Evolutionary conservation across 2,797 vertebrate species (phyloP), one percentile per base, ranked within the genome.

Genomic region (Gallinago stenura): DNA sequence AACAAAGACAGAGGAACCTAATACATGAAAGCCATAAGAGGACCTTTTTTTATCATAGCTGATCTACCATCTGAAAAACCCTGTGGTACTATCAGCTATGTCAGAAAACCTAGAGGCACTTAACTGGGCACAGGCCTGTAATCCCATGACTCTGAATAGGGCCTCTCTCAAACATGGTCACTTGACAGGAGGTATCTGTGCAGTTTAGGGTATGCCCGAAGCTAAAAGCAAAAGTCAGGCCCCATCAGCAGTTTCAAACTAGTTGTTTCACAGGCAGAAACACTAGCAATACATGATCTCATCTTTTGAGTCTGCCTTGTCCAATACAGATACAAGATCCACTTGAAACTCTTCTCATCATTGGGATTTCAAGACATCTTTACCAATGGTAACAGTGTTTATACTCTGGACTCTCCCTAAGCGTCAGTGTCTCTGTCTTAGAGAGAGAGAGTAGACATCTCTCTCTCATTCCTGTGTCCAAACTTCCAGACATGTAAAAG

Each of bases 111-210:
- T 57, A 65, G 35, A 76, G 87, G 35, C 20, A 43, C 16, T 61
- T 45, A 69, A 69, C 9, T 48, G 28, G 11, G 12, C 30, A 66
- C 54, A 93, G 69, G 15, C 12, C 22, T 85, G 15, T 4, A 19
- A 39, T 83, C 81, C 43, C 82, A 26, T 92, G 91, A 89, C 76
- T 64, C 62, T 96, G 89, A 95, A 93, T 70, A 76, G 66, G 14
- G 50, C 43, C 78, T 87, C 93, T 97, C 75, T 93, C 58, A 82
- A 76, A 61, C 7, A 8, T 4, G 21, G 46, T 96, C 95, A 94
- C 78, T 84, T 95, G 95, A 95, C 77, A 80, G 37, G 68, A 93
- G 33, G 11, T 33, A 65, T 83, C 68, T 76, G 28, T 14, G 46
- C 25, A 65, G 51, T 8, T 57, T 5, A 35, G 31, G 26, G 41